A percentile compares a stretch with the other conserved stretches of the same genome.
These are phyloP conservation scores for Cenopis cana DNA, from an alignment of 2,888 invertebrate species.

Conservation along the genomic window DNA sequence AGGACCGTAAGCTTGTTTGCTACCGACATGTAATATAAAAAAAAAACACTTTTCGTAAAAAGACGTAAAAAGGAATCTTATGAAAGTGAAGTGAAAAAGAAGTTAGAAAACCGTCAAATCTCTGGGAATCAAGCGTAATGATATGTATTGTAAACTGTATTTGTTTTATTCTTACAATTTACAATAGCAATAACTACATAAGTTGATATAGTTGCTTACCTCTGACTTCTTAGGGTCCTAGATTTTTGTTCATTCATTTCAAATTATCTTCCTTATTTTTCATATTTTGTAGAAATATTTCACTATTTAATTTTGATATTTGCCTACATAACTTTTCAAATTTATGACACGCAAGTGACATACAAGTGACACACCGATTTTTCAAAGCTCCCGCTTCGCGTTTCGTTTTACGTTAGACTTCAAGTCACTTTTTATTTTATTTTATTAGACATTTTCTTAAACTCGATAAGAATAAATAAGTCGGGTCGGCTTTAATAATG, in stretches of 20 bases:
- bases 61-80: too few species aligned
- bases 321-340: constrained; percentile 10
- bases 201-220: not conserved
- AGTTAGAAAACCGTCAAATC: too few species aligned
- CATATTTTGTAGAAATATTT: constrained; percentile 16
- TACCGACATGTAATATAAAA: too few species aligned
- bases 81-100: too few species aligned
- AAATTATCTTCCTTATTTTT: not conserved
- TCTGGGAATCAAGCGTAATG: too few species aligned
- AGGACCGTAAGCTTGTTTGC: too few species aligned
- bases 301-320: constrained; percentile 1
- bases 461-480: not conserved
- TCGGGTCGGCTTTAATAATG: not conserved
- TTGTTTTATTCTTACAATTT: too few species aligned
- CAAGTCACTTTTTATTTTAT: too few species aligned
- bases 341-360: constrained; percentile 3
- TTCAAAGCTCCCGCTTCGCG: constrained; percentile 7
- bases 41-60: too few species aligned
- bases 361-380: not conserved
- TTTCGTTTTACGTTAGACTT: constrained; percentile 1
- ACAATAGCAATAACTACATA: too few species aligned
- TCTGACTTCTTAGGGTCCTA: not conserved
- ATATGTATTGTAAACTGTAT: too few species aligned
- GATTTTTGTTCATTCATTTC: constrained; percentile 19
- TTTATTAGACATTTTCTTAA: not conserved